These are phyloP conservation scores for Cercocebus atys DNA, from an alignment of 2,113 vertebrate genomes.

Conservation along the genomic window DNA sequence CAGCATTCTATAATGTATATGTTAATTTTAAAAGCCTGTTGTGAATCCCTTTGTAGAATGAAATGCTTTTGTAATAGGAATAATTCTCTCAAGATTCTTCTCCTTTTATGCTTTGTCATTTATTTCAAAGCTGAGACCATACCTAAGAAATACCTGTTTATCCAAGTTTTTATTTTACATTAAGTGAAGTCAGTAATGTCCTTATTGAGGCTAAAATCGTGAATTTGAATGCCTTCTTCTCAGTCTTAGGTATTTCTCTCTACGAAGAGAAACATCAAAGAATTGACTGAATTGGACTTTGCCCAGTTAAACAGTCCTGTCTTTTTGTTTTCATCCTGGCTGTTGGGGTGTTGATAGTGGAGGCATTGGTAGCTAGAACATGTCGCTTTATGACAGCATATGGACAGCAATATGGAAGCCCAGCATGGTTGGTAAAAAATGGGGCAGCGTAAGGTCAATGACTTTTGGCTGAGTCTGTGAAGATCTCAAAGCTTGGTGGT, in stretches of 20 bases:
- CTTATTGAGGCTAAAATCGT: slow-evolving; percentile 33
- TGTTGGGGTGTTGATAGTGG: background rate
- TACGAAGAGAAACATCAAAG: background rate
- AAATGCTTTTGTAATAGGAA: slow-evolving; percentile 2
- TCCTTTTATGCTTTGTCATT: slow-evolving; percentile 1
- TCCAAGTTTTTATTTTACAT: background rate
- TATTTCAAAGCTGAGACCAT: slow-evolving; percentile 41
- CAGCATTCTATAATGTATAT: background rate
- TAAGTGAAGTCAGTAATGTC: background rate
- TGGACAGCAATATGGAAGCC: slow-evolving; percentile 59
- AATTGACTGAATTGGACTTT: background rate
- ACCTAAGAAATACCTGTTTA: background rate
- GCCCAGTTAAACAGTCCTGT: background rate
- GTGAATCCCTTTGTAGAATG: background rate
- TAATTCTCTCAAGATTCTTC: background rate
- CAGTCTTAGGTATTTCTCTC: background rate
- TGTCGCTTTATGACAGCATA: slow-evolving; percentile 60
- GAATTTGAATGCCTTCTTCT: background rate
- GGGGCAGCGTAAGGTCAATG: slow-evolving; percentile 46
- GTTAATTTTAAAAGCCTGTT: background rate
- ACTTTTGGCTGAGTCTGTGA: slow-evolving; percentile 58
- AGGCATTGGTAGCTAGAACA: background rate
- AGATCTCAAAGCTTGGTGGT: background rate
- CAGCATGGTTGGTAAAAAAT: slow-evolving; percentile 56
- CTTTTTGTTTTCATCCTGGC: slow-evolving; percentile 29